phyloP scores from a whole-genome alignment of 2,113 vertebrate genomes.

The Sander lucioperca region DNA sequence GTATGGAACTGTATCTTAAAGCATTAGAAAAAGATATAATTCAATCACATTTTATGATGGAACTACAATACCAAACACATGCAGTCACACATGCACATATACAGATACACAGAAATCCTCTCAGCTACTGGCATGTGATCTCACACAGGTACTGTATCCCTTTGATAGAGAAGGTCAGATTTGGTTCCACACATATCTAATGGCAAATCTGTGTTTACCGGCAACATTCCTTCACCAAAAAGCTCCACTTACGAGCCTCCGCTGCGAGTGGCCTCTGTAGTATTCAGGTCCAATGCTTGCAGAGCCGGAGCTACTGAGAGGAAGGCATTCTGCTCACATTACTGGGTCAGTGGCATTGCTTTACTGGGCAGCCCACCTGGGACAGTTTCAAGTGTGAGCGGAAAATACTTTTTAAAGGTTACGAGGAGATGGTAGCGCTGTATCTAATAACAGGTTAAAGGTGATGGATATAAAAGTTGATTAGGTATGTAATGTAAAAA shows the following conservation, averaged over 20 bases:
- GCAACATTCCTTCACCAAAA: slow-evolving; percentile 70
- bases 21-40: too few relatives aligned
- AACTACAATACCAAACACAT: neutral
- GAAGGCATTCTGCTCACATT: slow-evolving; percentile 71
- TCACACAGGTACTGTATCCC: slow-evolving; percentile 8
- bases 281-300: slow-evolving; percentile 36
- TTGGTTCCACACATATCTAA: slow-evolving; percentile 58
- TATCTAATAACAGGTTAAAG: slow-evolving; percentile 24
- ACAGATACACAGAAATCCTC: neutral
- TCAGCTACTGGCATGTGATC: slow-evolving; percentile 13
- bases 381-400: slow-evolving; percentile 62
- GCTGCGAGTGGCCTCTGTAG: slow-evolving; percentile 38
- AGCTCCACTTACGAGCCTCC: slow-evolving; percentile 50
- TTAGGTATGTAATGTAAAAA: neutral
- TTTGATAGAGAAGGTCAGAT: slow-evolving; percentile 62
- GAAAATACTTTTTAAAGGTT: slow-evolving; percentile 72
- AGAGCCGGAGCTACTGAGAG: slow-evolving; percentile 46
- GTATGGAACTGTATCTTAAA: neutral
- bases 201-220: slow-evolving; percentile 64
- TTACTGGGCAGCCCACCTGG: slow-evolving; percentile 67
- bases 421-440: neutral
- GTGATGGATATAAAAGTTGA: neutral
- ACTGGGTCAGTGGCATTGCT: slow-evolving; percentile 74
- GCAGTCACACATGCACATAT: neutral
- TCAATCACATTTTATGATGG: neutral